Base-by-base conservation (phyloP, 2,797 vertebrate species). In the Xerus rutilus region DNA sequence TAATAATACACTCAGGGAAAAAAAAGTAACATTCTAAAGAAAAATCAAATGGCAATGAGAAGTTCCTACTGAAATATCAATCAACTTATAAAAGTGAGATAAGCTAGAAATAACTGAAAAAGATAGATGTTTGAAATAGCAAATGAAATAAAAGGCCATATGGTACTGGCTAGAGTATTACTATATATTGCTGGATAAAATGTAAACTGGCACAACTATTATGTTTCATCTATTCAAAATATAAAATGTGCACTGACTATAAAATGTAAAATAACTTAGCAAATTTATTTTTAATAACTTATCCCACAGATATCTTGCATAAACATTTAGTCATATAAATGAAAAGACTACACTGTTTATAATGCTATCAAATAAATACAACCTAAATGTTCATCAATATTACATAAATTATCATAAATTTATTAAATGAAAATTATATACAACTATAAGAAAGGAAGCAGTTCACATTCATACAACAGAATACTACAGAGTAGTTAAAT, bases 381-480 rank as follows among this genome's bases (percentile, higher is more conserved):
- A 84, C 10, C 11, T 79, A 70, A 52, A 79, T 69, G 47, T 84
- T 39, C 45, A 77, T 81, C 65, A 57, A 39, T 79, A 88, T 25
- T 78, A 90, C 17, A 82, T 70, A 76, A 91, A 59, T 52, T 65
- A 82, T 20, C 13, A n/a, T 28, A 85, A 82, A 85, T 82, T 52
- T 93, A 82, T 39, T 72, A 25, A 73, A 74, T 84, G 52, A 96
- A 93, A 86, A 87, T n/a, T 87, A 65, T 73, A 54, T 3, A 25
- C 59, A 8, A 59, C 23, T 85, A 5, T 86, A 83, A 45, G 92
- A 89, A 74, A 67, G 77, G 59, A 62, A 62, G 21, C 59, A 62
- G 59, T 47, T 88, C 74, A 91, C 57, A 97, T n/a, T 91, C 45
- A 84, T 74, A 87, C 15, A 96, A 84, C 3, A 91, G 69, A 93